Conservation (phyloP, 2,113 vertebrate species). For the Synchiropus splendidus region DNA sequence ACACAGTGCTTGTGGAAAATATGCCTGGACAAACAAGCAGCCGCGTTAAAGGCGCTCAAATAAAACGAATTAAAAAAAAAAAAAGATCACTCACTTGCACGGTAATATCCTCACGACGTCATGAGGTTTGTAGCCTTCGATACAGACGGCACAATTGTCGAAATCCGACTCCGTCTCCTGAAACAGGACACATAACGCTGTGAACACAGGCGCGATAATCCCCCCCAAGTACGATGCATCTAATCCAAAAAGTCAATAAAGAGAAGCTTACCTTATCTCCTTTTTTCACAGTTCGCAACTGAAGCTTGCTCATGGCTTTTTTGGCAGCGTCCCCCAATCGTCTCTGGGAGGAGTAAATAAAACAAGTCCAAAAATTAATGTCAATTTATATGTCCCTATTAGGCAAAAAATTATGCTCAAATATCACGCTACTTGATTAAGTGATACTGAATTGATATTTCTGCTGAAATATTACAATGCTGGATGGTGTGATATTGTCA, state of each 20-base stretch:
- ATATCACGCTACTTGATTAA: too few species aligned
- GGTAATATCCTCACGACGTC: constrained; percentile 91
- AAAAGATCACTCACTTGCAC: constrained; percentile 75
- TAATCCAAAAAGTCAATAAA: too few species aligned
- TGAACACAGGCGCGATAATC: too few species aligned
- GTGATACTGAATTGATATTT: too few species aligned
- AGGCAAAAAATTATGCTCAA: too few species aligned
- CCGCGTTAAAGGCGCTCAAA: background rate
- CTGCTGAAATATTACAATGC: too few species aligned
- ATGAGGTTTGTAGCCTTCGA: constrained; percentile 93
- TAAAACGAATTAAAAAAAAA: background rate
- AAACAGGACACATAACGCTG: constrained; percentile 38
- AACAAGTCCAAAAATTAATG: too few species aligned
- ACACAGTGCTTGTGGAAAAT: constrained; percentile 98
- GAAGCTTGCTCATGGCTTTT: constrained; percentile 95
- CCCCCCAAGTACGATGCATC: too few species aligned
- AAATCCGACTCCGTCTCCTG: constrained; percentile 95
- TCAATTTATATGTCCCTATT: too few species aligned
- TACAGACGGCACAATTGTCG: constrained; percentile 98
- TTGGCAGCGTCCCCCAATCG: constrained; percentile 95
- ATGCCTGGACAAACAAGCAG: constrained; percentile 69
- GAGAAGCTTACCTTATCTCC: constrained; percentile 83
- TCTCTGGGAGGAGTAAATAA: constrained; percentile 69
- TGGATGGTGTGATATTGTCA: too few species aligned
- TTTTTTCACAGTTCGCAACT: constrained; percentile 90